Evolutionary conservation across 1,140 invertebrate species (phyloP).

Genomic region (Drosophila obscura): DNA sequence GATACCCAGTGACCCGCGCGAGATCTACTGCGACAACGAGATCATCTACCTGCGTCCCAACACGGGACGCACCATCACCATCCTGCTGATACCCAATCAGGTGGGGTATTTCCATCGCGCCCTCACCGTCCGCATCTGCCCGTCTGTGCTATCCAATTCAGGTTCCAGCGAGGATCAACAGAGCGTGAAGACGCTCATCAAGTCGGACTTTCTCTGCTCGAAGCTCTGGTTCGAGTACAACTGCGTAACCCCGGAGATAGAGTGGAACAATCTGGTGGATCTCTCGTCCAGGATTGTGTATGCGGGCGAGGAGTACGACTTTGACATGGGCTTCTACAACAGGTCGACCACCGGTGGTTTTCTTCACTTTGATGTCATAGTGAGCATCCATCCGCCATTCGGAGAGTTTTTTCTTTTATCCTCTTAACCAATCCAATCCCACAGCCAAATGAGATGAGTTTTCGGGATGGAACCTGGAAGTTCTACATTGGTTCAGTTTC

Average conservation of each 20-base stretch:
- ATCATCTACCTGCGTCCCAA: constrained; percentile 73
- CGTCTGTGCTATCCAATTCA: neutral
- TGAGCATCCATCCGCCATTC: constrained; percentile 26
- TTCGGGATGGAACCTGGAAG: constrained; percentile 65
- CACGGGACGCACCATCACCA: constrained; percentile 64
- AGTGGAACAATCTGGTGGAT: constrained; percentile 50
- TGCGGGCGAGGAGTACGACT: constrained; percentile 63
- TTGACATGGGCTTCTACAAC: constrained; percentile 67
- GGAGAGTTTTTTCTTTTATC: neutral
- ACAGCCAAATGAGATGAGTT: constrained; percentile 67
- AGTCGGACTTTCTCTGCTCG: constrained; percentile 59
- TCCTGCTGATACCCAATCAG: constrained; percentile 70
- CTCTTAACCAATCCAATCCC: neutral
- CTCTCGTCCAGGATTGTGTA: constrained; percentile 50
- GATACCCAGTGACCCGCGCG: constrained; percentile 67
- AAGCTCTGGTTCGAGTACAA: constrained; percentile 74
- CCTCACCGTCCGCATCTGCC: constrained; percentile 66
- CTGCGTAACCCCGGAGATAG: constrained; percentile 63
- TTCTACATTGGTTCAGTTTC: constrained; percentile 50
- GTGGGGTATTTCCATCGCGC: constrained; percentile 62
- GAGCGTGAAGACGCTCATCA: constrained; percentile 30
- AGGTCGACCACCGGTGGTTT: constrained; percentile 55
- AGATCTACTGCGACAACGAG: constrained; percentile 72
- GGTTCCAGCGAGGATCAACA: constrained; percentile 38
- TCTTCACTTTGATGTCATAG: constrained; percentile 70